phyloP scores from a whole-genome alignment of 2,797 vertebrate genomes.

The Urocyon cinereoargenteus region DNA sequence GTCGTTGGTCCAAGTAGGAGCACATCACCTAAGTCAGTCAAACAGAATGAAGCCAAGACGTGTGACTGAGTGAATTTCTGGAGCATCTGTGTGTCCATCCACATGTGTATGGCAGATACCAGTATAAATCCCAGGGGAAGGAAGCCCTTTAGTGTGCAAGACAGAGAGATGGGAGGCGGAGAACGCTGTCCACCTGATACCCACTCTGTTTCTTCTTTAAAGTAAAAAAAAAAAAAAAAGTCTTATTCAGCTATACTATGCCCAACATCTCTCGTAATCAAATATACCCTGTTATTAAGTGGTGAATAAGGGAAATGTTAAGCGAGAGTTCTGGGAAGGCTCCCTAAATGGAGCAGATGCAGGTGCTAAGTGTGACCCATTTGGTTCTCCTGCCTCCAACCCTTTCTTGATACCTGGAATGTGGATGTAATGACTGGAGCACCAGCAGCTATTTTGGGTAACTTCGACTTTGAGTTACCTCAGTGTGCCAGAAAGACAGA shows the following conservation, averaged over 20 bases:
- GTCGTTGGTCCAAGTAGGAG: neutral
- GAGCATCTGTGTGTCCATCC: neutral
- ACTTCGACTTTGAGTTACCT: neutral
- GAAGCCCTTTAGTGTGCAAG: neutral
- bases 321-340: neutral
- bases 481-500: neutral
- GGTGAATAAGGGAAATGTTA: too few relatives aligned
- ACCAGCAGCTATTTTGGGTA: neutral
- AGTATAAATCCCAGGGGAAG: too few relatives aligned
- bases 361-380: neutral
- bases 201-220: neutral
- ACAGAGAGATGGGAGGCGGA: neutral
- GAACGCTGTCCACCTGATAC: accelerated
- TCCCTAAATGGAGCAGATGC: neutral
- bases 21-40: neutral
- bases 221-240: neutral
- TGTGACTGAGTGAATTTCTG: neutral
- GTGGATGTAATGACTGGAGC: neutral
- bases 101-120: neutral
- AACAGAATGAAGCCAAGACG: neutral
- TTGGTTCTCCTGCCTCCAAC: neutral
- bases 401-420: neutral
- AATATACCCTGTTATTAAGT: neutral
- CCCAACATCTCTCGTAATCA: neutral
- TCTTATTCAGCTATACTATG: neutral